Base-by-base conservation (phyloP, 92 coral and sea anemone genomes). In the Desmophyllum pertusum region DNA sequence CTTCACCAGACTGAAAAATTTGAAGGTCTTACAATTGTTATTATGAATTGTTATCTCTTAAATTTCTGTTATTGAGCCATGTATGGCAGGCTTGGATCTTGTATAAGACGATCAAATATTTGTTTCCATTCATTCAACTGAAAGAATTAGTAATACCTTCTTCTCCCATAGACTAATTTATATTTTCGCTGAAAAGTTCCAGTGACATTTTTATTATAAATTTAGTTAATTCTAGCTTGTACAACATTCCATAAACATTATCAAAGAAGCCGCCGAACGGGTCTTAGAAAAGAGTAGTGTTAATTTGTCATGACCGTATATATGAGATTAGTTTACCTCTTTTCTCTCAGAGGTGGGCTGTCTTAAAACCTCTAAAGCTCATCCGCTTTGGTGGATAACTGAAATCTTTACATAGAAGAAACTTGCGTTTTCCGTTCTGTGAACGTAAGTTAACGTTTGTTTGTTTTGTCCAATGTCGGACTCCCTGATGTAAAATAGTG, bases 41-140 rank as follows among this genome's bases (percentile, higher is more conserved):
- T 59, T 59, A 3, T 27, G 27, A 59, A 25, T 59, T 59, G 33
- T 27, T 2, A 59, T 25, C 65, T 48, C 53, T 59, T 7, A 59
- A 59, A 27, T 25, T 59, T 27, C 10, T 25, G 9, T 59, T 9
- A 55, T 59, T 33, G 65, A 59, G 35, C 35, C 15, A 33, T 59
- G 48, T 25, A 8, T 15, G 70, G 39, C 48, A n/a, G 14, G 19
- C 59, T 38, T 21, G 27, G 5, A 59, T 70, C 31, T 3, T 39
- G 42, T 10, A 37, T 57, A 53, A 1, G 50, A 36, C 19, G 45
- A 19, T 45, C 59, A 79, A 79, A 79, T 79, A 64, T 79, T 64
- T 79, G 84, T 79, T 41, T 75, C 59, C 37, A 29, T 37, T 45
- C 3, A 41, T 78, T 59, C 27, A 59, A 38, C 73, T n/a, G 42